Conservation (phyloP, 2,888 invertebrate genomes). For the Syrphus vitripennis region DNA sequence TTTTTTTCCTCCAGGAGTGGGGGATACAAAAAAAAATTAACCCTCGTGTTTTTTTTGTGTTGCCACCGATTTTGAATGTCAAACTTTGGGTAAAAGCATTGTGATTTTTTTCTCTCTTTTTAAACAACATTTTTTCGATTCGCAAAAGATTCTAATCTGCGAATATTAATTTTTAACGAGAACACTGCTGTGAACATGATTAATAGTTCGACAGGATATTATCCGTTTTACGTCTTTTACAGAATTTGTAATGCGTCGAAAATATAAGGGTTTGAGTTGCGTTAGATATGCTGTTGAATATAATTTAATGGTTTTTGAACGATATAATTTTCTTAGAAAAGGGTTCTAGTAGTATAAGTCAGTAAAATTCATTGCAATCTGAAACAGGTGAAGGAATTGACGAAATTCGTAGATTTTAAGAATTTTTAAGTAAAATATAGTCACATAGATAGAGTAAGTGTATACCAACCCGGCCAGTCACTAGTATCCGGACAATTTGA, state of each 20-base stretch:
- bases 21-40: background rate
- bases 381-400: background rate
- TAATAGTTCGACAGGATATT: slow-evolving; percentile 70
- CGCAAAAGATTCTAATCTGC: slow-evolving; percentile 69
- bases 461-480: no score
- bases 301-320: slow-evolving; percentile 2
- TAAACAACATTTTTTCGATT: slow-evolving; percentile 35
- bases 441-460: no score
- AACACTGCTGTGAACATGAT: slow-evolving; percentile 69
- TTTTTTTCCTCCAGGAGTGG: background rate
- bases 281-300: background rate
- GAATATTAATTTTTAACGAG: slow-evolving; percentile 72
- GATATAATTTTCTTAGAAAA: background rate
- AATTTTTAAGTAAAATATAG: no score
- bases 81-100: slow-evolving; percentile 16
- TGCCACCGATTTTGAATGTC: slow-evolving; percentile 13
- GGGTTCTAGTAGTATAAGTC: background rate
- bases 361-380: background rate
- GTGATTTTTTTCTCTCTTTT: background rate
- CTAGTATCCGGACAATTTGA: no score
- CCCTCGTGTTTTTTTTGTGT: slow-evolving; percentile 6
- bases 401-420: no score
- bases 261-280: slow-evolving; percentile 24
- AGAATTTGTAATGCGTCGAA: background rate
- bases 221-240: slow-evolving; percentile 50